phyloP scores from a whole-genome alignment of 2,113 vertebrate species.

The Notiomystis cincta region DNA sequence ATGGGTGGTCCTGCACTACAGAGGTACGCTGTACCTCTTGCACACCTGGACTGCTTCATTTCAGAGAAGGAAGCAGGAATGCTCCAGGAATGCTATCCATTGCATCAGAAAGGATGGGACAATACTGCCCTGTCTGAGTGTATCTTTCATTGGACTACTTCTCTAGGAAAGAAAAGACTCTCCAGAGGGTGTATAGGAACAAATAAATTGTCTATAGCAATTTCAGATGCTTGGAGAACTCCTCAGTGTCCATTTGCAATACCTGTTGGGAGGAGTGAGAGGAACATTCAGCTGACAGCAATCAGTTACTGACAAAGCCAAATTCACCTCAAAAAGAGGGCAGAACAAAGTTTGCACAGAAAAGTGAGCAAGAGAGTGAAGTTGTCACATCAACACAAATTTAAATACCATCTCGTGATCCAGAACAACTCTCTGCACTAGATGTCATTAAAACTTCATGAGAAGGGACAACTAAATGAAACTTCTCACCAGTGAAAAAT shows the following conservation, averaged over 20 bases:
- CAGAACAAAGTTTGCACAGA: not conserved
- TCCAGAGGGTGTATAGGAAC: not conserved
- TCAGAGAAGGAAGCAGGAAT: not conserved
- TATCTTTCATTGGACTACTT: not conserved
- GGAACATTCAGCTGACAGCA: not conserved
- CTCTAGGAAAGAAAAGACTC: not conserved
- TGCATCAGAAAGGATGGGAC: not conserved
- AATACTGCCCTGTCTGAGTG: not conserved
- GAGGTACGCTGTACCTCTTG: not conserved
- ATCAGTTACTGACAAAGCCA: not conserved
- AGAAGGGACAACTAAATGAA: not conserved
- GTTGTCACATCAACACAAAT: not conserved
- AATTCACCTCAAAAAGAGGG: not conserved
- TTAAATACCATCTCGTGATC: not conserved
- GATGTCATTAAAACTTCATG: not conserved
- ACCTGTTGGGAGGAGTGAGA: not conserved
- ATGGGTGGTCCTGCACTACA: not conserved
- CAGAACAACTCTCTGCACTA: not conserved
- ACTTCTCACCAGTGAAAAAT: not conserved
- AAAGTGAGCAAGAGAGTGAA: not conserved
- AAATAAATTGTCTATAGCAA: not conserved
- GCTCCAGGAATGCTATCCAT: not conserved
- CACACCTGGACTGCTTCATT: not conserved
- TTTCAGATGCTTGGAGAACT: not conserved
- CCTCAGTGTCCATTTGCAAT: not conserved